These are phyloP conservation scores for Sminthurinus signatus DNA, from an alignment of 1,140 invertebrate species.

Conservation along the genomic window DNA sequence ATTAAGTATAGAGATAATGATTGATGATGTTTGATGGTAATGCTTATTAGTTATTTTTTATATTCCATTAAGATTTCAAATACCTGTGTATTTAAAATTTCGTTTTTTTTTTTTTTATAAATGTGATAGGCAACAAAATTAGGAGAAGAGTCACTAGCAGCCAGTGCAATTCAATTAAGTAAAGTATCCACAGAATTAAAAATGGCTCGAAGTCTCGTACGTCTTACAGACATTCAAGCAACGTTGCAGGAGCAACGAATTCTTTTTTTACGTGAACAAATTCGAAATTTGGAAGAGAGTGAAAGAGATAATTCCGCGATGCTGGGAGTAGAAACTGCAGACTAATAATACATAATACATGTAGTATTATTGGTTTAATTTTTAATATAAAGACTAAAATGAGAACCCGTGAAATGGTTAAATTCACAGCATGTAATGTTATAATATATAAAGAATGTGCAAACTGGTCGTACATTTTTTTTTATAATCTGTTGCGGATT, in stretches of 20 bases:
- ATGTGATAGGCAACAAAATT: constrained; percentile 79
- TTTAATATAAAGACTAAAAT: no score
- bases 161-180: constrained; percentile 81
- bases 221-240: constrained; percentile 91
- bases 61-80: not conserved
- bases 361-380: no score
- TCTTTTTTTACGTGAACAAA: constrained; percentile 84
- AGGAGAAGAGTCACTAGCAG: constrained; percentile 72
- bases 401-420: no score
- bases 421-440: no score
- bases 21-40: not conserved
- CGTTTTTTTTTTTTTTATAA: constrained; percentile 43
- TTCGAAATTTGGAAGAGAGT: constrained; percentile 71
- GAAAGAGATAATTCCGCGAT: constrained; percentile 35
- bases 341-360: no score
- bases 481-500: no score
- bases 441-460: no score
- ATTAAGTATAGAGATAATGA: not conserved
- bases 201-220: constrained; percentile 84
- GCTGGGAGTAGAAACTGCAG: no score
- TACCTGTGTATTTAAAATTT: constrained; percentile 1
- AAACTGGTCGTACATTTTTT: no score
- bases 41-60: not conserved
- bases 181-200: constrained; percentile 91
- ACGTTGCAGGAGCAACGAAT: constrained; percentile 95